Percentiles rank a stretch among this genome's conserved stretches.
phyloP scores from a whole-genome alignment of 2,797 vertebrate genomes.

The Miichthys miiuy region DNA sequence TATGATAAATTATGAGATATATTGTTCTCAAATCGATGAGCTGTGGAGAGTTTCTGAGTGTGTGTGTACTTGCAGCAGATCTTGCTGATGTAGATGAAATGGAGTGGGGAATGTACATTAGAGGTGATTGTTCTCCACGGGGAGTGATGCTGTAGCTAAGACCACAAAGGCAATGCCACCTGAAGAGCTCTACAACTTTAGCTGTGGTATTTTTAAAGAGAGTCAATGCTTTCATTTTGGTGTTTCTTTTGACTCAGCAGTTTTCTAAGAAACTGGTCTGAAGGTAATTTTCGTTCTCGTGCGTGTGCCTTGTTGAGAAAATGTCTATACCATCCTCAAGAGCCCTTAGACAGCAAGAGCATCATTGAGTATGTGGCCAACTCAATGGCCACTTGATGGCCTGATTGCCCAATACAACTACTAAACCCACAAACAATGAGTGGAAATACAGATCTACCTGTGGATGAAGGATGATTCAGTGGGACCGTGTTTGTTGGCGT shows the following conservation, averaged over 20 bases:
- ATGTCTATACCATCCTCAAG: constrained; percentile 1
- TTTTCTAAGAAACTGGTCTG: neutral
- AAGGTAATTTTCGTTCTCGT: constrained; percentile 1
- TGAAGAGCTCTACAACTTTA: constrained; percentile 16
- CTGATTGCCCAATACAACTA: constrained; percentile 2
- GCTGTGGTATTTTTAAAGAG: constrained; percentile 26
- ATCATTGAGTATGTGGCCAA: neutral
- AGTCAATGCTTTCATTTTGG: neutral
- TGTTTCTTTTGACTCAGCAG: neutral
- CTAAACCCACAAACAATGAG: neutral
- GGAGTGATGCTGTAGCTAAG: constrained; percentile 23
- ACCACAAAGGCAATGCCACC: constrained; percentile 34
- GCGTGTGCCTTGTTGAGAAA: neutral
- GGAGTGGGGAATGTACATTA: constrained; percentile 12
- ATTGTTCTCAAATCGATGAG: neutral
- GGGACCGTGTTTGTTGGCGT: constrained; percentile 3
- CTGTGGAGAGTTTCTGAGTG: neutral
- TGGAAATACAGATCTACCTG: constrained; percentile 22
- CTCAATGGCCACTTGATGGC: too few species aligned
- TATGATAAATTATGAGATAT: neutral
- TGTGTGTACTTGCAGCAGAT: constrained; percentile 5
- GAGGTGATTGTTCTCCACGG: constrained; percentile 38
- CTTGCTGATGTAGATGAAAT: constrained; percentile 22
- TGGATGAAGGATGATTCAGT: constrained; percentile 14
- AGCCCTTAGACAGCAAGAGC: constrained; percentile 14